Base-by-base conservation (phyloP, 1,140 invertebrate genomes). In the Calycopis cecrops region DNA sequence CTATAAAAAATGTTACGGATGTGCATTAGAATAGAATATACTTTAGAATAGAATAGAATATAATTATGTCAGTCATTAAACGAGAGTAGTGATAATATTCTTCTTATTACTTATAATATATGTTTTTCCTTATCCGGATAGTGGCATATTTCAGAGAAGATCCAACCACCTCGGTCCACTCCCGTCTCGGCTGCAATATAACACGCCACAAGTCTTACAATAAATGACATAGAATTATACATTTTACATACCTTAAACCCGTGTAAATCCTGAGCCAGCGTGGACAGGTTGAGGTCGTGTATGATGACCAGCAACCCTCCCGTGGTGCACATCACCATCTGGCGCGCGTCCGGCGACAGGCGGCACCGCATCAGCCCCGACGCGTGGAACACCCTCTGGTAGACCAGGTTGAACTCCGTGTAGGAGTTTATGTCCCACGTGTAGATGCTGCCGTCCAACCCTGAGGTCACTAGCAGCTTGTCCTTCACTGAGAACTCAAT, bases 371-470 rank as follows among this genome's bases (percentile, higher is more conserved):
- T 98, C 48, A 98, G 76, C 1, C 94, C 95, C 63, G 93, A 93
- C 12, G 93, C 94, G 65, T 92, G 90, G 75, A 98, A 97, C 3
- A 98, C 94, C 73, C 93, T 91, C 65, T 94, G 94, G 73, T 94
- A 94, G 4, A 93, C 88, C 65, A 93, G 89, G 62, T 93, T 94
- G 67, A 91, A 92, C 71, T 95, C 94, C 18, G 93, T 94, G 71
- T 90, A 94, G 78, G 92, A 95, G 83, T 97, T 97, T 18, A 98
- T 96, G 78, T 98, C 95, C 97, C 97, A 98, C 1, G 95, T 95
- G 71, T 95, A 97, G 79, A 98, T 96, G 64, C 93, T 95, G 11
- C 97, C 96, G 87, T 98, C 97, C 83, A 98, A 95, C 6, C 96
- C 96, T 35, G 96, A 97, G 3, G 96, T 97, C 2, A 98, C 91